phyloP scores from a whole-genome alignment of 2,888 invertebrate genomes.

The Pristionchus exspectatus region DNA sequence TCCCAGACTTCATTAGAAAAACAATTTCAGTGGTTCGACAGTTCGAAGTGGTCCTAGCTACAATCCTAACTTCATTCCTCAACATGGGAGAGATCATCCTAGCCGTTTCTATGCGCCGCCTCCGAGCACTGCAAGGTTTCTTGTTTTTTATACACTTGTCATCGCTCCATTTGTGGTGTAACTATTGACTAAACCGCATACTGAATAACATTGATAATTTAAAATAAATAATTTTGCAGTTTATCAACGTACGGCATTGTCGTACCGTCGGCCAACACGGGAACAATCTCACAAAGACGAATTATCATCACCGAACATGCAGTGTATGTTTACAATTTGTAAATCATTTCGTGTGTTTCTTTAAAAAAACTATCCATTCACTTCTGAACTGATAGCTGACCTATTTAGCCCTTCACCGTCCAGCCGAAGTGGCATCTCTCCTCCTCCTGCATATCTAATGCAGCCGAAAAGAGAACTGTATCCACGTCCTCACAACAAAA shows the following conservation, averaged over 20 bases:
- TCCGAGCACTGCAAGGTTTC: constrained; percentile 50
- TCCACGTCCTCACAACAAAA: neutral
- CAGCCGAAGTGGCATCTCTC: constrained; percentile 9
- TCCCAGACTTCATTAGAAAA: neutral
- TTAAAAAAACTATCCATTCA: neutral
- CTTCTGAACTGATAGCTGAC: neutral
- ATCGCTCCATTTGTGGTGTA: no score
- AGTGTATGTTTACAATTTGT: neutral
- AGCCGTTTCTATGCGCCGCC: constrained; percentile 54
- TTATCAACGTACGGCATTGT: constrained; percentile 54
- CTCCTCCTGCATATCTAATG: constrained; percentile 45
- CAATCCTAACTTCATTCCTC: neutral
- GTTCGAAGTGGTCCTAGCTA: neutral
- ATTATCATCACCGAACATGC: constrained; percentile 45
- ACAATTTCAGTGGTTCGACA: constrained; percentile 2
- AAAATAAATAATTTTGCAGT: neutral
- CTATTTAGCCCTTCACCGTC: constrained; percentile 23
- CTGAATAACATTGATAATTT: neutral
- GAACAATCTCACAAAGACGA: neutral
- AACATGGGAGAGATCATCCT: constrained; percentile 40
- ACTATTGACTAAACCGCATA: no score
- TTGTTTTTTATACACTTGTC: neutral
- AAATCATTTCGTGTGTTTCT: neutral
- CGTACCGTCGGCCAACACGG: neutral
- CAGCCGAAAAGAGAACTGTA: neutral